Conservation (phyloP, 2,888 invertebrate genomes). For the Drosophila picticornis region DNA sequence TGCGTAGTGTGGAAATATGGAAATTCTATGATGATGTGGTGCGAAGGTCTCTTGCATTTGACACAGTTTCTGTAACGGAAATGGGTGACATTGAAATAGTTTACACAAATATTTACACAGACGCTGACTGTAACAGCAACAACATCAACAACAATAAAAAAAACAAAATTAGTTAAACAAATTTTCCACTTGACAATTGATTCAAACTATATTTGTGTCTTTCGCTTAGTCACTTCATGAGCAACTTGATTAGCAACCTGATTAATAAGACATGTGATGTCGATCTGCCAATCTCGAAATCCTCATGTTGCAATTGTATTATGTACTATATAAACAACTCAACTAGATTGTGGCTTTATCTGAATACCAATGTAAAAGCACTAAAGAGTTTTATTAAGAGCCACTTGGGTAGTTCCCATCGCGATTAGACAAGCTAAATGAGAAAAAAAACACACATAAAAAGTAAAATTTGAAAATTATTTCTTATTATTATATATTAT, state of each 20-base stretch:
- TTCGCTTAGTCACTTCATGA: conserved; percentile 20
- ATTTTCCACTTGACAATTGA: neutral
- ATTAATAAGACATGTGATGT: conserved; percentile 7
- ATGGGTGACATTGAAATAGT: conserved; percentile 45
- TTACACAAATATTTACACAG: conserved; percentile 18
- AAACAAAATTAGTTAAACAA: conserved; percentile 1
- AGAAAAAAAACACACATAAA: neutral
- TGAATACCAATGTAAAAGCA: neutral
- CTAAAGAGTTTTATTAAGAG: neutral
- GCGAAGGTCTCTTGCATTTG: conserved; percentile 43
- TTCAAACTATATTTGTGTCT: neutral
- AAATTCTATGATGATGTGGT: conserved; percentile 44
- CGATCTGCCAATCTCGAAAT: conserved; percentile 4
- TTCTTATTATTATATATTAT: neutral
- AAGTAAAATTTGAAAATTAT: conserved; percentile 1
- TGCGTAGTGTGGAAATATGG: conserved; percentile 44
- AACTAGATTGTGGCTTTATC: neutral
- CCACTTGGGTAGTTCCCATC: conserved; percentile 3
- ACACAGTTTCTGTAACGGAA: conserved; percentile 50
- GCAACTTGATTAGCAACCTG: conserved; percentile 6
- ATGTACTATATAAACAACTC: neutral
- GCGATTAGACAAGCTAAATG: conserved; percentile 1
- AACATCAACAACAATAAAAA: neutral
- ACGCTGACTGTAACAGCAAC: neutral
- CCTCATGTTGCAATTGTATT: neutral